phyloP scores from a whole-genome alignment of 2,797 vertebrate genomes.

The Percopsis omiscomaycus region DNA sequence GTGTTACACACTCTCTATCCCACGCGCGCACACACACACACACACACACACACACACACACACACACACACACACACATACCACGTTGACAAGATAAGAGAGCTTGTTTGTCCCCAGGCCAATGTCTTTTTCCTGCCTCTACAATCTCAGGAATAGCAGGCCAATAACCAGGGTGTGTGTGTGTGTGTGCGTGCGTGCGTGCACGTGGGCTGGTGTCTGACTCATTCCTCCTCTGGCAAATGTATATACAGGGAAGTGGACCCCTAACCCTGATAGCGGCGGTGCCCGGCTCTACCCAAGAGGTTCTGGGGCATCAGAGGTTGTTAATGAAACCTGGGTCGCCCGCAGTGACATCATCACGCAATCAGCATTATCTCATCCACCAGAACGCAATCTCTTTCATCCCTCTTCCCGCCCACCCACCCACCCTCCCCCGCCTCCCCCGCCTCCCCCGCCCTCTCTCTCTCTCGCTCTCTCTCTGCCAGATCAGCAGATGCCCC shows the following conservation, averaged over 20 bases:
- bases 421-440: conserved; percentile 3
- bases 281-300: conserved; percentile 42
- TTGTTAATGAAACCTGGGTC: conserved; percentile 49
- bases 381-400: conserved; percentile 52
- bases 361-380: conserved; percentile 70
- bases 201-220: too few relatives aligned
- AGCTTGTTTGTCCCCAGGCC: conserved; percentile 69
- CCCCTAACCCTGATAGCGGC: conserved; percentile 13
- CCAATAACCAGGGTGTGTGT: too few relatives aligned
- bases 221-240: neutral
- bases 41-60: too few relatives aligned
- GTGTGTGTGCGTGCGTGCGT: too few relatives aligned
- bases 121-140: conserved; percentile 50
- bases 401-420: conserved; percentile 30
- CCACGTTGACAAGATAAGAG: conserved; percentile 75
- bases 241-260: conserved; percentile 44
- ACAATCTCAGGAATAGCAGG: conserved; percentile 36
- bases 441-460: conserved; percentile 14
- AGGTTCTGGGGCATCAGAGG: conserved; percentile 61
- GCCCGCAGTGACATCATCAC: conserved; percentile 68
- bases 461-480: conserved; percentile 29
- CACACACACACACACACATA: conserved; percentile 44
- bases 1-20: too few relatives aligned
- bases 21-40: too few relatives aligned
- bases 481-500: conserved; percentile 74